Base-by-base conservation (phyloP, 2,888 invertebrate species). In the Cetonia aurata region DNA sequence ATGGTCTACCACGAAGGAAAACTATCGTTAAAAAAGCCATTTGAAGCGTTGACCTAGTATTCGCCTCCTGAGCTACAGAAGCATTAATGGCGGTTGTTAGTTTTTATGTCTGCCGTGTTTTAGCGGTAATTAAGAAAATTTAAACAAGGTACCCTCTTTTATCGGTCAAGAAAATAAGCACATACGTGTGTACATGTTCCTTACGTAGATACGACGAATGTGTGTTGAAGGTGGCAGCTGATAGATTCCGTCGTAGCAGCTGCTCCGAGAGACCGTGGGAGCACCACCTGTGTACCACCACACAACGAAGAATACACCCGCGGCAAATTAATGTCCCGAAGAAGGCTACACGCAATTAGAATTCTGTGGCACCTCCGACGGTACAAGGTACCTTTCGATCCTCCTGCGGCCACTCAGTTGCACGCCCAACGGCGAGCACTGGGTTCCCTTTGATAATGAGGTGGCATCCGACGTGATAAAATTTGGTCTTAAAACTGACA, bases 191-290 rank as follows among this genome's bases (percentile, higher is more conserved):
- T 59, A 59, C n/a, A 44, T 42, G 59, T 4, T 25, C 25, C 25
- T 25, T 25, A 25, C 25, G 25, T 59, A 60, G 37, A 15, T 62
- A 48, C 57, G 57, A 62, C 62, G 57, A 57, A 62, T 62, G 44
- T 48, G 15, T 66, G 70, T 70, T 53, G 70, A 70, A 70, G 72
- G 62, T 67, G 71, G 75, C 73, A 76, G 75, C 77, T 76, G 76
- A 76, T 75, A 73, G 72, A 75, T 75, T 72, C 72, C 75, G 67
- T 41, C 66, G 69, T 66, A 75, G 77, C 78, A 79, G 78, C 78
- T 78, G 78, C 48, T 62, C 75, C 74, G 50, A 66, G 60, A 73
- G 71, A 78, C 77, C 77, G 78, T 79, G 78, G 78, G 78, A 79
- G 78, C 76, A 74, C 78, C 78, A 79, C 76, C 78, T 78, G 78